Evolutionary conservation across 2,113 vertebrate genomes (phyloP).

Genomic region (Urocolius indicus): DNA sequence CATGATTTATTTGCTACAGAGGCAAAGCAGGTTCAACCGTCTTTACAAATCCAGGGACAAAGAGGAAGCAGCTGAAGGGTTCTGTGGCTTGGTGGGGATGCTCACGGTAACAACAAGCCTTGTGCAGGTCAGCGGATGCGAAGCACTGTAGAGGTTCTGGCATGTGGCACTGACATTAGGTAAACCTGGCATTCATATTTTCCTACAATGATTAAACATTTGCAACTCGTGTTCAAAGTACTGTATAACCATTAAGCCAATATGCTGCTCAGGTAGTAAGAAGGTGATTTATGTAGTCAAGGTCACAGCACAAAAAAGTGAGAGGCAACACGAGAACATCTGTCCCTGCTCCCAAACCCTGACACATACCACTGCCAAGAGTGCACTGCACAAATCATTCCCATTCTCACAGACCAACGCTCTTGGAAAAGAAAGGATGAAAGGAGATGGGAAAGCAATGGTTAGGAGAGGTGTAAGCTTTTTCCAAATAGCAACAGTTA

Average conservation of each 20-base stretch:
- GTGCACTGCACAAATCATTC: fast-evolving
- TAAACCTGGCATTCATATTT: neutral
- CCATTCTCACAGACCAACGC: neutral
- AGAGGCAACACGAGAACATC: neutral
- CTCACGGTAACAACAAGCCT: neutral
- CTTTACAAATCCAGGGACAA: neutral
- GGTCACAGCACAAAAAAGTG: neutral
- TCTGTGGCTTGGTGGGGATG: neutral
- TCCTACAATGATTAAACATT: neutral
- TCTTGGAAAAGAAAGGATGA: neutral
- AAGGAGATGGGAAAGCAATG: neutral
- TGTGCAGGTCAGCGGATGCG: neutral
- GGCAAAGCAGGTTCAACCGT: neutral
- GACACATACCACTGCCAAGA: neutral
- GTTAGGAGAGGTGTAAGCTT: neutral
- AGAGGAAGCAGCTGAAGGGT: neutral
- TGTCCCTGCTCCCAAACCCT: neutral
- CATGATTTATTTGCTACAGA: neutral
- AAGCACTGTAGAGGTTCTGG: neutral
- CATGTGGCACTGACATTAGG: neutral
- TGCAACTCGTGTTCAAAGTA: neutral
- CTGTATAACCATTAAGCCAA: neutral
- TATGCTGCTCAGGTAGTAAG: neutral
- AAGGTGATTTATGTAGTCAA: neutral
- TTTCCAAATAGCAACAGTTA: neutral